Base-by-base conservation (phyloP, 2,113 vertebrate genomes). In the Leptodactylus fuscus region DNA sequence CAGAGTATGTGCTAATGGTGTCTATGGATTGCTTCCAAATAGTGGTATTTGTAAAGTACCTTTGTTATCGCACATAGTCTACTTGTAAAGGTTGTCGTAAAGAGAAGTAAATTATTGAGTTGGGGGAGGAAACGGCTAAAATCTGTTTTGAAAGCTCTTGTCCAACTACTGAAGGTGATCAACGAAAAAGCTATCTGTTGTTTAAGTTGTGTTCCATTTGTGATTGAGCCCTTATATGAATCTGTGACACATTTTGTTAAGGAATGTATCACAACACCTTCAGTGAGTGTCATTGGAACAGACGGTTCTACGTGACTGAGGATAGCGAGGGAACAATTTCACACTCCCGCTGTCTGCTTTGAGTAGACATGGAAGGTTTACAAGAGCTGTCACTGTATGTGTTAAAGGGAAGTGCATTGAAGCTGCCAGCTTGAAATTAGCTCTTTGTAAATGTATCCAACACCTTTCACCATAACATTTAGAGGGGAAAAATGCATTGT, bases 371-470 rank as follows among this genome's bases (percentile, higher is more conserved):
- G 65, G 84, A 80, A 81, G 49, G 48, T 46, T 55, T 85, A 81
- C 49, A 79, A 85, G 83, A 85, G 60, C 83, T 83, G 81, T 83
- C 81, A 83, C 69, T 60, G 65, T 44, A 83, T 41, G 69, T 81
- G 79, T 48, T 81, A 81, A 69, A 44, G 77, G 51, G 22, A 80
- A 60, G 53, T 41, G 67, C 62, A 67, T 46, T 41, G 49, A 70
- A 70, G 83, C 62, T 85, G 60, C 83, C 83, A 71, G 83, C 62
- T 38, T 70, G 83, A 58, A 85, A 85, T 85, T 81, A 81, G 77
- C 84, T 73, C 49, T 32, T 69, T 73, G 65, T 81, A 80, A 79
- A 81, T 60, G 77, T 34, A 85, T 53, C 76, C 65, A 85, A 73
- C 84, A 81, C 77, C 84, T 80, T 81, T 85, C 62, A 58, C 84